Conservation (phyloP, 2,888 invertebrate species). For the Heliconius ethilla region DNA sequence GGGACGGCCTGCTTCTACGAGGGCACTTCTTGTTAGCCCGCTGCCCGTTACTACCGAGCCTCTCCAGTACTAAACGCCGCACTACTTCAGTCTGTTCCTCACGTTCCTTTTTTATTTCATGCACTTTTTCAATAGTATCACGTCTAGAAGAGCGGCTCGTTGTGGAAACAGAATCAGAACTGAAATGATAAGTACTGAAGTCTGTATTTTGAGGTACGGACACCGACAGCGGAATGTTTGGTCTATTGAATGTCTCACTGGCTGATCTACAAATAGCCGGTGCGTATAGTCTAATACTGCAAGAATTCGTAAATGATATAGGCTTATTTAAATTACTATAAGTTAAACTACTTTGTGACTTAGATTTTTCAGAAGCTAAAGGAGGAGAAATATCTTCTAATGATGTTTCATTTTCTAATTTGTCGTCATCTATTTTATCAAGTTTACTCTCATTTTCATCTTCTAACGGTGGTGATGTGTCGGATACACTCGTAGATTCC, state of each 20-base stretch:
- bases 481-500: constrained; percentile 61
- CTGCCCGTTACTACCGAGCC: constrained; percentile 75
- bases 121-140: constrained; percentile 84
- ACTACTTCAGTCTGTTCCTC: constrained; percentile 92
- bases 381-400: constrained; percentile 63
- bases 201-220: constrained; percentile 61
- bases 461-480: constrained; percentile 63
- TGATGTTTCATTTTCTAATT: constrained; percentile 47
- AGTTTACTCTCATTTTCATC: constrained; percentile 46
- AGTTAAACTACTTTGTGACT: constrained; percentile 43
- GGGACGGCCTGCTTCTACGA: constrained; percentile 55
- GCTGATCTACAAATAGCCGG: constrained; percentile 69
- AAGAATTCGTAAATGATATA: constrained; percentile 50
- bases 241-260: constrained; percentile 60
- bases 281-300: constrained; percentile 65
- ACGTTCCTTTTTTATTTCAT: constrained; percentile 89
- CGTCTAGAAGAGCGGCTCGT: constrained; percentile 69
- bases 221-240: constrained; percentile 55
- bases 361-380: constrained; percentile 58
- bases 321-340: constrained; percentile 36
- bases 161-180: constrained; percentile 62
- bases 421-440: constrained; percentile 29
- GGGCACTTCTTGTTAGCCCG: constrained; percentile 54
- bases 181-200: constrained; percentile 50
- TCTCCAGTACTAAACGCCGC: constrained; percentile 91